phyloP scores from a whole-genome alignment of 2,797 vertebrate genomes.

The Setipinna tenuifilis region DNA sequence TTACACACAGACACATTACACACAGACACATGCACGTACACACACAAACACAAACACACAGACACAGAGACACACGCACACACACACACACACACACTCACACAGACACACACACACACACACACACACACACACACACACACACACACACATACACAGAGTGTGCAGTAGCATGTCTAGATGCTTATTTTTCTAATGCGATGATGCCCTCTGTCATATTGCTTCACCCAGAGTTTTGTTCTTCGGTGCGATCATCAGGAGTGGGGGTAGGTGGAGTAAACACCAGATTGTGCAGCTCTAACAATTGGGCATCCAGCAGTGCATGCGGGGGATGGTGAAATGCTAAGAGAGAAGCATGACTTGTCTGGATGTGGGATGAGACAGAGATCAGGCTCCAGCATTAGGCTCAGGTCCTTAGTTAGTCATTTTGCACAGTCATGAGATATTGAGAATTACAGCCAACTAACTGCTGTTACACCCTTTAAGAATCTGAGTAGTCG shows the following conservation, averaged over 20 bases:
- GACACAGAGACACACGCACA: no score
- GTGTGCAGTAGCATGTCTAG: not conserved
- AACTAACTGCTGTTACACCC: not conserved
- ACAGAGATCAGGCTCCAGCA: not conserved
- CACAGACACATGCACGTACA: not conserved
- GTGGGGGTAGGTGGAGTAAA: not conserved
- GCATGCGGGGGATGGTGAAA: not conserved
- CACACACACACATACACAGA: conserved; percentile 33
- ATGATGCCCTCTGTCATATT: not conserved
- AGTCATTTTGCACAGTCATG: not conserved
- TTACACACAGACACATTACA: not conserved
- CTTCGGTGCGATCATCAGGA: not conserved
- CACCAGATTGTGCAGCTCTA: conserved; percentile 2
- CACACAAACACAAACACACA: no score
- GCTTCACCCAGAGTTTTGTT: not conserved
- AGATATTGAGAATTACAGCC: not conserved
- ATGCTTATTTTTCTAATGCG: not conserved
- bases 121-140: not conserved
- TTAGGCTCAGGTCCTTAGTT: not conserved
- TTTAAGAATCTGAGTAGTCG: no score
- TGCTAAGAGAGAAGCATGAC: not conserved
- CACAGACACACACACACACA: no score
- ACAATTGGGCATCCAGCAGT: not conserved
- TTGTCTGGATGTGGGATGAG: not conserved
- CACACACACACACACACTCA: no score